Percentiles rank a stretch among this genome's conserved stretches.
These are phyloP conservation scores for Stenodema calcarata DNA, from an alignment of 2,888 invertebrate species.

Conservation along the genomic window DNA sequence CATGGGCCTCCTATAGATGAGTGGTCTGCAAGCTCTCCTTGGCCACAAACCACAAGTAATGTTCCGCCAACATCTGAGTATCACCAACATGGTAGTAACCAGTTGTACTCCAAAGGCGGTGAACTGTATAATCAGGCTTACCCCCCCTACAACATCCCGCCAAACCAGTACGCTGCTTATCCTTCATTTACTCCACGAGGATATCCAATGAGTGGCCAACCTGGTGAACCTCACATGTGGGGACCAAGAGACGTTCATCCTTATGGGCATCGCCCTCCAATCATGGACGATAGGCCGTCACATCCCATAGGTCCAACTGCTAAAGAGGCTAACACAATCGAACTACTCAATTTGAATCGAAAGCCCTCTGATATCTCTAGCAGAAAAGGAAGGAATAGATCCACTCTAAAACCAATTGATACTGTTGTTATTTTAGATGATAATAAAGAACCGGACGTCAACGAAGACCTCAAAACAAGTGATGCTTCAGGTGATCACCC, in stretches of 20 bases:
- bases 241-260: background rate
- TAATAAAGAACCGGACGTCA: background rate
- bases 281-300: background rate
- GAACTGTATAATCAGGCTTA: background rate
- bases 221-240: background rate
- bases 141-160: background rate
- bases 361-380: too few relatives aligned
- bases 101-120: background rate
- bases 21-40: background rate
- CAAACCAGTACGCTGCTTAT: background rate
- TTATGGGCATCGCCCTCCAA: background rate
- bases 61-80: background rate
- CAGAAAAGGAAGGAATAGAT: too few relatives aligned
- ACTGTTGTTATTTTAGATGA: background rate
- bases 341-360: too few relatives aligned
- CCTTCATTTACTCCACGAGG: background rate
- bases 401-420: background rate
- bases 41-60: background rate
- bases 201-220: background rate
- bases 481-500: background rate
- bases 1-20: background rate
- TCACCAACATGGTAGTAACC: background rate
- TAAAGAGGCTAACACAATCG: too few relatives aligned
- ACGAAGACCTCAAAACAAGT: background rate
- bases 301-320: background rate